Percentiles rank a stretch among this genome's conserved stretches.
These are phyloP conservation scores for Pseudotriccus pelzelni DNA, from an alignment of 2,797 vertebrate genomes.

Conservation along the genomic window DNA sequence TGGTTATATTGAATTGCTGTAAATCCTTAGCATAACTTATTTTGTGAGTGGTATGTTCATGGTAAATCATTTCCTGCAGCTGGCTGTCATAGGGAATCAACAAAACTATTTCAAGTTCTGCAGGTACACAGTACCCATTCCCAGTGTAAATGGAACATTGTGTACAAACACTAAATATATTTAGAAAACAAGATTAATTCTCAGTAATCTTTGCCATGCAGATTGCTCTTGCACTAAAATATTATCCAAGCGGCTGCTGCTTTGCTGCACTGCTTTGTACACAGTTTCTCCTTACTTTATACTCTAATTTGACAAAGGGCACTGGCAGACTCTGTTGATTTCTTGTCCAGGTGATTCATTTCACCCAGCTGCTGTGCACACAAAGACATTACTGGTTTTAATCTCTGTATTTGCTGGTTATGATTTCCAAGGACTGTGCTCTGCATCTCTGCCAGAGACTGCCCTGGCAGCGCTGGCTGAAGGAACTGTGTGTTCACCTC, in stretches of 20 bases:
- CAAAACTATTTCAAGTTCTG: not conserved
- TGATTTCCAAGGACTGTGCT: not conserved
- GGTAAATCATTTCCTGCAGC: not conserved
- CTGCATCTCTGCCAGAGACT: not conserved
- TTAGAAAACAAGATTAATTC: not conserved
- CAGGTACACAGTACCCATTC: not conserved
- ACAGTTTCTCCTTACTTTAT: not conserved
- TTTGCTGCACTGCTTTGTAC: not conserved
- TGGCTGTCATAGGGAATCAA: not conserved
- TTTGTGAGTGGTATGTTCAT: not conserved
- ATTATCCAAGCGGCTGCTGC: not conserved
- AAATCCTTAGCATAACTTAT: not conserved
- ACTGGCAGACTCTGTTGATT: not conserved
- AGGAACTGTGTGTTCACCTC: not conserved
- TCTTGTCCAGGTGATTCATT: conserved; percentile 32
- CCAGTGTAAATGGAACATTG: not conserved
- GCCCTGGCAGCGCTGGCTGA: fast-evolving
- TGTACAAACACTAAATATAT: not conserved
- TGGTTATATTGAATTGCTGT: not conserved
- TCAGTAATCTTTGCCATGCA: not conserved
- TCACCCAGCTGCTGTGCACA: not conserved
- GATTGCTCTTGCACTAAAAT: not conserved
- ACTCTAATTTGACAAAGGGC: not conserved
- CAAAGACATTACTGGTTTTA: not conserved
- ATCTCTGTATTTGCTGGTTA: not conserved